A percentile compares a stretch with the other conserved stretches of the same genome.
phyloP scores from a whole-genome alignment of 2,888 invertebrate genomes.

The Rhamphomyia laevipes region DNA sequence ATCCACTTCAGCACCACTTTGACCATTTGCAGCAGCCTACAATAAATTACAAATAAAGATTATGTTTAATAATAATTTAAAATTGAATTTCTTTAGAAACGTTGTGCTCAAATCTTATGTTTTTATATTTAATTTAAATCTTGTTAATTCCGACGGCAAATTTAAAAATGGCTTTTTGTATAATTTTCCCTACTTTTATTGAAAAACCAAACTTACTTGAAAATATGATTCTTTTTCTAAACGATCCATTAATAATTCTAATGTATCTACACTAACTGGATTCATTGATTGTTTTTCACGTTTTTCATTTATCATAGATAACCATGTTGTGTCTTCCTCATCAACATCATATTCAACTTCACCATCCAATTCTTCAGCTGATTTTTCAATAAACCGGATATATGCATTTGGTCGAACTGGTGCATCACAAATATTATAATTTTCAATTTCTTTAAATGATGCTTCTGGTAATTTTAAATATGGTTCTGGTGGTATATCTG shows the following conservation, averaged over 20 bases:
- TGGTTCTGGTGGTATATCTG: constrained; percentile 36
- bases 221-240: constrained; percentile 97
- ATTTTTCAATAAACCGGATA: constrained; percentile 89
- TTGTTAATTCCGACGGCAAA: too few species aligned
- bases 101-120: too few species aligned
- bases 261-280: constrained; percentile 72
- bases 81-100: too few species aligned
- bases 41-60: not conserved
- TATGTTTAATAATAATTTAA: too few species aligned
- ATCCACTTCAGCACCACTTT: constrained; percentile 70
- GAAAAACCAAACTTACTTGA: constrained; percentile 43
- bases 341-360: constrained; percentile 95
- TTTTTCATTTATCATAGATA: constrained; percentile 76
- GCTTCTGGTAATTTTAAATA: constrained; percentile 55
- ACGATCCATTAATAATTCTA: constrained; percentile 95
- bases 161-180: too few species aligned
- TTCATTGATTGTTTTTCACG: constrained; percentile 59
- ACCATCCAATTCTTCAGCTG: constrained; percentile 87
- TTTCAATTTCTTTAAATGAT: constrained; percentile 54
- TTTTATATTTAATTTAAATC: too few species aligned
- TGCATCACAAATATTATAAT: constrained; percentile 71
- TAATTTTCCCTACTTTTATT: too few species aligned
- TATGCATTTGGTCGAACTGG: constrained; percentile 78
- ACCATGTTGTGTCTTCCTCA: constrained; percentile 95
- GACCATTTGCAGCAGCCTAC: constrained; percentile 56